phyloP scores from a whole-genome alignment of 2,113 vertebrate genomes.

The Acanthochromis polyacanthus region DNA sequence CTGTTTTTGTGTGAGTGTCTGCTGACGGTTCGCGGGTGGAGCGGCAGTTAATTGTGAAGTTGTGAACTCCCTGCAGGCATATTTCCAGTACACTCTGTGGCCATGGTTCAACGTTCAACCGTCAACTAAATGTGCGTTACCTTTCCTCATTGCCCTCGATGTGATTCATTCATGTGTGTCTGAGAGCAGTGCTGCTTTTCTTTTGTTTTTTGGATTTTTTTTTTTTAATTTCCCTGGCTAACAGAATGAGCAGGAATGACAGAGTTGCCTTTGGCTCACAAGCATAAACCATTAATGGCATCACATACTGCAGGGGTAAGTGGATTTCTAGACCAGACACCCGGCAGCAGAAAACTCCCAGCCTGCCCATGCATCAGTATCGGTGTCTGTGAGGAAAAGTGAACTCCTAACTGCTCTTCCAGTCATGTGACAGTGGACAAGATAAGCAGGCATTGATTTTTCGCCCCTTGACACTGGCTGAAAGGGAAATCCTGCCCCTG shows the following conservation, averaged over 20 bases:
- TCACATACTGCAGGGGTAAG: constrained; percentile 16
- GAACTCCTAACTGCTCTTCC: constrained; percentile 28
- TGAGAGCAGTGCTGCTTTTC: constrained; percentile 18
- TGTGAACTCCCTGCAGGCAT: constrained; percentile 2
- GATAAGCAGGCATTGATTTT: constrained; percentile 68
- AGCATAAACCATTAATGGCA: constrained; percentile 42
- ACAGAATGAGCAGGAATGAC: constrained; percentile 32
- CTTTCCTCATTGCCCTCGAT: neutral
- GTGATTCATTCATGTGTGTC: constrained; percentile 51
- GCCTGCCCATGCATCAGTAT: constrained; percentile 43
- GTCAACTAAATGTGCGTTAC: constrained; percentile 33
- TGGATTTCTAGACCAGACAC: constrained; percentile 34
- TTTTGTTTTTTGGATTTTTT: neutral
- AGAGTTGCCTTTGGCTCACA: constrained; percentile 29
- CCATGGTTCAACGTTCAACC: constrained; percentile 32
- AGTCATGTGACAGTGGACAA: constrained; percentile 55
- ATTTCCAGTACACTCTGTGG: constrained; percentile 27
- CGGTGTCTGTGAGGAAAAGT: constrained; percentile 34
- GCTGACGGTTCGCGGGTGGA: constrained; percentile 13
- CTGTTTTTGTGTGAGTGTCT: constrained; percentile 14
- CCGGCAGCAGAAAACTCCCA: constrained; percentile 18
- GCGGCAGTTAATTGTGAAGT: constrained; percentile 43
- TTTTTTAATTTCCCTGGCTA: neutral
- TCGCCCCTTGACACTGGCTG: constrained; percentile 44
- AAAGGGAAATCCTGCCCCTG: constrained; percentile 47